phyloP scores from a whole-genome alignment of 2,888 invertebrate species.

The Phalera bucephala region DNA sequence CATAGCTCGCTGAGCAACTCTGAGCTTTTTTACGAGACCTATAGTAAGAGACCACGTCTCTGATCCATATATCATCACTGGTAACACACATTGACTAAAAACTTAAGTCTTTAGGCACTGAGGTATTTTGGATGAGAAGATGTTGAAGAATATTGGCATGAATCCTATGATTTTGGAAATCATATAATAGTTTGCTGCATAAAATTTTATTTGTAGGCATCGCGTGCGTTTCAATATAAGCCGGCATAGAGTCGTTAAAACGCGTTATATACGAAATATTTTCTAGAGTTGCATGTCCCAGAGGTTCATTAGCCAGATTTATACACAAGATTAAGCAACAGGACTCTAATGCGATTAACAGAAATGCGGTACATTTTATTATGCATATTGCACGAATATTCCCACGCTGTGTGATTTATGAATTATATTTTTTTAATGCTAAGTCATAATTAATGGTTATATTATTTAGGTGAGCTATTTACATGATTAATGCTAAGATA shows the following conservation, averaged over 20 bases:
- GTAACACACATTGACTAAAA: too few relatives aligned
- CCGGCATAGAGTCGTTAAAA: slow-evolving; percentile 22
- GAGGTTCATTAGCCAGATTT: slow-evolving; percentile 38
- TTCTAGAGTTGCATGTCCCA: slow-evolving; percentile 33
- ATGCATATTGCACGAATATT: slow-evolving; percentile 18
- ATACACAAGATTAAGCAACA: slow-evolving; percentile 32
- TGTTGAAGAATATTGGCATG: too few relatives aligned
- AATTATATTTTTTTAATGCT: slow-evolving; percentile 5
- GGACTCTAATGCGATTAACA: slow-evolving; percentile 26
- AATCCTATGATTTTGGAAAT: too few relatives aligned
- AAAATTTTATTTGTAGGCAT: slow-evolving; percentile 8
- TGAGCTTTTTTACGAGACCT: too few relatives aligned
- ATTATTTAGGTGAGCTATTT: not conserved
- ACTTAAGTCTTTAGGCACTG: too few relatives aligned
- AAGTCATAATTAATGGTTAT: not conserved
- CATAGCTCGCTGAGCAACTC: too few relatives aligned
- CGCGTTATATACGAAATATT: slow-evolving; percentile 28
- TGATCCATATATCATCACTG: too few relatives aligned
- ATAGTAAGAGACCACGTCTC: too few relatives aligned
- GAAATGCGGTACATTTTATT: slow-evolving; percentile 15
- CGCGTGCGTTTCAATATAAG: slow-evolving; percentile 29
- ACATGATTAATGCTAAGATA: not conserved
- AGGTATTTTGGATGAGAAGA: too few relatives aligned
- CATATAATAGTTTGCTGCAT: too few relatives aligned
- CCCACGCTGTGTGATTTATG: slow-evolving; percentile 7